Evolutionary conservation across 1,140 invertebrate genomes (phyloP).

Genomic region (Pseudomyrmex sp.): DNA sequence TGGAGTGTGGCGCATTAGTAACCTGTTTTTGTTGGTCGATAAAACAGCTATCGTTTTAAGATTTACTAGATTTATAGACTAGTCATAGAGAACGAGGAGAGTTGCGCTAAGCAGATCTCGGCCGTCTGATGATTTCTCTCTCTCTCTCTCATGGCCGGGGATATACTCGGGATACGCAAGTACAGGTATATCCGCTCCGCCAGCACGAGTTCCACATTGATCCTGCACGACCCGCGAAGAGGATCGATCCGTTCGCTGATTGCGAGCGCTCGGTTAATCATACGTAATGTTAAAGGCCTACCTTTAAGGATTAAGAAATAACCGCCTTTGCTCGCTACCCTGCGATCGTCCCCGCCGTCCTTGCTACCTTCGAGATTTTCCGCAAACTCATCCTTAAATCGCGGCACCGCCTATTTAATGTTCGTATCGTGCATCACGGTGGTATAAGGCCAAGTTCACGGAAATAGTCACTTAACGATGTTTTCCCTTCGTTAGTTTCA

Average conservation of each 20-base stretch:
- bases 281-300: constrained; percentile 41
- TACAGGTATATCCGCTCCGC: neutral
- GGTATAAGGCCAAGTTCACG: neutral
- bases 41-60: constrained; percentile 79
- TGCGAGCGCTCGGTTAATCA: constrained; percentile 55
- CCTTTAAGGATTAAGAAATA: constrained; percentile 60
- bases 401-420: constrained; percentile 34
- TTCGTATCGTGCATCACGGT: constrained; percentile 29
- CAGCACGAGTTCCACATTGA: constrained; percentile 29
- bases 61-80: constrained; percentile 81
- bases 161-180: constrained; percentile 10
- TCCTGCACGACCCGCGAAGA: constrained; percentile 30
- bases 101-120: constrained; percentile 53
- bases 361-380: constrained; percentile 54
- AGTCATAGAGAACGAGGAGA: constrained; percentile 68
- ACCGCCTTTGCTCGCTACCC: constrained; percentile 34
- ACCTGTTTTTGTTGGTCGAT: constrained; percentile 81
- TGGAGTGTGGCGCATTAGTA: constrained; percentile 78
- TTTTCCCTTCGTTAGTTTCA: neutral
- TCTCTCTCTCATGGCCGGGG: constrained; percentile 8
- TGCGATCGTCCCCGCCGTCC: neutral
- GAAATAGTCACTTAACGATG: constrained; percentile 24
- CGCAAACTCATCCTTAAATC: constrained; percentile 47
- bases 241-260: constrained; percentile 45
- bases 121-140: neutral